Evolutionary conservation across 2,888 invertebrate species (phyloP).

Genomic region (Dyspetes luteomarginatus): DNA sequence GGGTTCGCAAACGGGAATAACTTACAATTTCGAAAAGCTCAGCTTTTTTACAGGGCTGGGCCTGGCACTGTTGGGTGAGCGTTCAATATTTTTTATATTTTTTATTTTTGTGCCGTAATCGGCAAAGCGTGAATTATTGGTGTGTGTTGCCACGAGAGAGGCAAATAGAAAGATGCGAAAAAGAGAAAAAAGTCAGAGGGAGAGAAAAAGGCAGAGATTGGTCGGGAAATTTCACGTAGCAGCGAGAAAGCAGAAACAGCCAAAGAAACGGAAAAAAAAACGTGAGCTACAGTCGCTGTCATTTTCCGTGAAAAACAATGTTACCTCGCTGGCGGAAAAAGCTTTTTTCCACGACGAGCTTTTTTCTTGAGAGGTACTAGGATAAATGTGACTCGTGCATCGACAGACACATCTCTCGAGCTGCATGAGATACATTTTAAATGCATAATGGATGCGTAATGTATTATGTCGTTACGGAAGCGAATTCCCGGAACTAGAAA

Average conservation of each 20-base stretch:
- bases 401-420: slow-evolving; percentile 11
- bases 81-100: slow-evolving; percentile 2
- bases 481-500: neutral
- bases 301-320: neutral
- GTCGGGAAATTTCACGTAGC: slow-evolving; percentile 19
- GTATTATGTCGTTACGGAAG: slow-evolving; percentile 12
- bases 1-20: slow-evolving; percentile 46
- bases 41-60: slow-evolving; percentile 42
- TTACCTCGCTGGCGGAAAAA: slow-evolving; percentile 13
- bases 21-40: slow-evolving; percentile 57
- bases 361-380: neutral
- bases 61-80: neutral
- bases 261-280: slow-evolving; percentile 8
- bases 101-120: slow-evolving; percentile 32
- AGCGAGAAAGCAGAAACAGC: neutral
- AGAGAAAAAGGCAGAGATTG: slow-evolving; percentile 10
- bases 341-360: slow-evolving; percentile 14
- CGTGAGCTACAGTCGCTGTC: neutral
- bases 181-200: neutral
- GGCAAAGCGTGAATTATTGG: slow-evolving; percentile 57
- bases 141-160: slow-evolving; percentile 18
- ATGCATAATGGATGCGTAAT: slow-evolving; percentile 33
- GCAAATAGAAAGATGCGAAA: slow-evolving; percentile 9
- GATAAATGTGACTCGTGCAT: neutral
- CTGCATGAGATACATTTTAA: slow-evolving; percentile 44